Evolutionary conservation across 2,888 invertebrate genomes (phyloP).

Genomic region (Ctenicera cuprea): DNA sequence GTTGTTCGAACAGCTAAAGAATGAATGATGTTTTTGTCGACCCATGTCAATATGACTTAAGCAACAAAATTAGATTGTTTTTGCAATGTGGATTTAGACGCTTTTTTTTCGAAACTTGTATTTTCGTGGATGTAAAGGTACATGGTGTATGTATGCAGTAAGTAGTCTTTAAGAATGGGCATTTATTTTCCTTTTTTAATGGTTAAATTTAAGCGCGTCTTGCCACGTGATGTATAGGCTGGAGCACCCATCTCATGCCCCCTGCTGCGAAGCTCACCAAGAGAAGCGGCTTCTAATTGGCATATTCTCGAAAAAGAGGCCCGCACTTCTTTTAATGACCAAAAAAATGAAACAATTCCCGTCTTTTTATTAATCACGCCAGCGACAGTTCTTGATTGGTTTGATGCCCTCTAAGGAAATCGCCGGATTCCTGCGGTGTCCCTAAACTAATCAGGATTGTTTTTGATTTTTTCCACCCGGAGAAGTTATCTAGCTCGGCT

Average conservation of each 20-base stretch:
- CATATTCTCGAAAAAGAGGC: slow-evolving; percentile 55
- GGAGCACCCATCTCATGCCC: slow-evolving; percentile 47
- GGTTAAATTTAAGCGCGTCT: slow-evolving; percentile 36
- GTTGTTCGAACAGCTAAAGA: neutral
- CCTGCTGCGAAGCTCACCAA: slow-evolving; percentile 52
- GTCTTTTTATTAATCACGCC: slow-evolving; percentile 58
- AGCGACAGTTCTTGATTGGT: slow-evolving; percentile 58
- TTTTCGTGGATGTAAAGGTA: neutral
- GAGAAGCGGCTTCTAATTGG: slow-evolving; percentile 55
- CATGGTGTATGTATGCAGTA: neutral
- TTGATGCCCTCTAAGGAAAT: slow-evolving; percentile 53
- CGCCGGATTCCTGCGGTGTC: slow-evolving; percentile 55
- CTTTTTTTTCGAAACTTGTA: too few species aligned
- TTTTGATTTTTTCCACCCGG: slow-evolving; percentile 53
- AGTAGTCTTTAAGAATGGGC: slow-evolving; percentile 15
- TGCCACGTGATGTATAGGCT: slow-evolving; percentile 50
- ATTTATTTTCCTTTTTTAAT: slow-evolving; percentile 27
- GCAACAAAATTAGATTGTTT: too few species aligned
- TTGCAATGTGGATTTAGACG: too few species aligned
- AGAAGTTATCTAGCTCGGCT: slow-evolving; percentile 50
- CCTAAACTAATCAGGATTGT: slow-evolving; percentile 58
- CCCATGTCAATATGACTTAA: too few species aligned
- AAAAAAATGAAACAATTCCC: slow-evolving; percentile 54
- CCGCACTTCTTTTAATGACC: slow-evolving; percentile 66
- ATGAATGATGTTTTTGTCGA: too few species aligned